Percentiles rank a stretch among this genome's conserved stretches.
Evolutionary conservation across 2,797 vertebrate species (phyloP).

Genomic region (Sebastes trivittatus): DNA sequence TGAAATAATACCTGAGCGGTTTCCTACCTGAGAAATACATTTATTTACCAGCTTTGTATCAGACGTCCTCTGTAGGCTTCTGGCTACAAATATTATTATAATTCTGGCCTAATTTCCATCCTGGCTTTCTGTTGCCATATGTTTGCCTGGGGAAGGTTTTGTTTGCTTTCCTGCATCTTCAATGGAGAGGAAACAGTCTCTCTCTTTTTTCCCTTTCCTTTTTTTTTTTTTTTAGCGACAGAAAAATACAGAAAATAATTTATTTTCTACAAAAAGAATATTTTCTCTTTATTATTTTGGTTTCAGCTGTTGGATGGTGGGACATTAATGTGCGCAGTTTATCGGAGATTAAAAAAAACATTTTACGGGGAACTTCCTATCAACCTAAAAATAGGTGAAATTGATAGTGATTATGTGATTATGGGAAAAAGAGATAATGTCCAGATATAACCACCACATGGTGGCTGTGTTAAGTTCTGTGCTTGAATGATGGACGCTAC

Average conservation of each 20-base stretch:
- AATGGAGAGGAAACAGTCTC: slow-evolving; percentile 14
- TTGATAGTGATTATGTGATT: neutral
- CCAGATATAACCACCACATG: slow-evolving; percentile 11
- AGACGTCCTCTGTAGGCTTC: slow-evolving; percentile 45
- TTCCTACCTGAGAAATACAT: slow-evolving; percentile 58
- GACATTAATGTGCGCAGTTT: neutral
- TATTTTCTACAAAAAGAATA: slow-evolving; percentile 16
- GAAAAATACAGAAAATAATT: slow-evolving; percentile 10
- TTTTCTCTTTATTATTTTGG: neutral
- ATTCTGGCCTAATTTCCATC: slow-evolving; percentile 62
- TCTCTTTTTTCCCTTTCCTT: neutral
- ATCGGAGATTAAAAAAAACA: neutral
- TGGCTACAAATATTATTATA: slow-evolving; percentile 55
- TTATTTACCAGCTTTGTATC: slow-evolving; percentile 66
- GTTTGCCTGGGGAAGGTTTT: slow-evolving; percentile 57
- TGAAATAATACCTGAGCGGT: slow-evolving; percentile 64
- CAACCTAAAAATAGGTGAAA: slow-evolving; percentile 11
- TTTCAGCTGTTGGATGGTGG: neutral
- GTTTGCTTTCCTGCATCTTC: slow-evolving; percentile 57
- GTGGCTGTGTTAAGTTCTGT: neutral
- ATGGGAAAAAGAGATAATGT: neutral
- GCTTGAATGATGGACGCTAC: neutral
- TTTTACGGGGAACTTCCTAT: neutral
- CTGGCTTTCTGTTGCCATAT: slow-evolving; percentile 63
- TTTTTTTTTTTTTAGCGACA: neutral